Evolutionary conservation across 2,888 invertebrate species (phyloP).

Genomic region (Tenodera sinensis): DNA sequence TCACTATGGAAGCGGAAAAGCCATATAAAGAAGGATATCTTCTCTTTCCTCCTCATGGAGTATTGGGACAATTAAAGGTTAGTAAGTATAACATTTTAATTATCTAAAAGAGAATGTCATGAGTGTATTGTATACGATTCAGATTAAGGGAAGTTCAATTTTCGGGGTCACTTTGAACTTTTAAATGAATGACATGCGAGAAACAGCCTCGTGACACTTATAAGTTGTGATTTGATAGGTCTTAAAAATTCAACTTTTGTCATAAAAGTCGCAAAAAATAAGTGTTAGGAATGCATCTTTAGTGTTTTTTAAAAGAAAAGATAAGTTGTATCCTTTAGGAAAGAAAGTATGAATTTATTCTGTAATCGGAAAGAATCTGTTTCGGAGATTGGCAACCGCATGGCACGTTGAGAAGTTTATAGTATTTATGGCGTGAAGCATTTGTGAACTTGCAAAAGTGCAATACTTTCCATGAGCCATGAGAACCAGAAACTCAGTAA

Average conservation of each 20-base stretch:
- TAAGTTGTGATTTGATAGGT: neutral
- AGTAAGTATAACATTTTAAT: conserved; percentile 39
- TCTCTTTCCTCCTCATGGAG: conserved; percentile 72
- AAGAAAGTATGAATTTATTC: no score
- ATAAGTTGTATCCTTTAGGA: no score
- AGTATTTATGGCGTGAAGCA: no score
- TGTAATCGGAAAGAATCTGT: no score
- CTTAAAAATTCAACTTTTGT: neutral
- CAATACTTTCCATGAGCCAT: no score
- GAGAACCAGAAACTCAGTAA: no score
- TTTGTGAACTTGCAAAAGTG: no score
- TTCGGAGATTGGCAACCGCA: no score
- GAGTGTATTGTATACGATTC: neutral
- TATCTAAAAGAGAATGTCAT: neutral
- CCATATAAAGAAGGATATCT: conserved; percentile 58
- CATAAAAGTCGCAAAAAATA: neutral
- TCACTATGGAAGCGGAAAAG: conserved; percentile 36
- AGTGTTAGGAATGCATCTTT: neutral
- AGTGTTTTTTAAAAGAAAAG: no score
- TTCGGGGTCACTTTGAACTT: neutral
- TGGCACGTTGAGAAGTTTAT: no score
- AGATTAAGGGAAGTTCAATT: neutral
- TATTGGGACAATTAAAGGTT: conserved; percentile 71
- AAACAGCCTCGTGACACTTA: neutral
- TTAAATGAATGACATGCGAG: neutral